A percentile compares a stretch with the other conserved stretches of the same genome.
Conservation (phyloP, 2,888 invertebrate species). For the Heliconius erato region DNA sequence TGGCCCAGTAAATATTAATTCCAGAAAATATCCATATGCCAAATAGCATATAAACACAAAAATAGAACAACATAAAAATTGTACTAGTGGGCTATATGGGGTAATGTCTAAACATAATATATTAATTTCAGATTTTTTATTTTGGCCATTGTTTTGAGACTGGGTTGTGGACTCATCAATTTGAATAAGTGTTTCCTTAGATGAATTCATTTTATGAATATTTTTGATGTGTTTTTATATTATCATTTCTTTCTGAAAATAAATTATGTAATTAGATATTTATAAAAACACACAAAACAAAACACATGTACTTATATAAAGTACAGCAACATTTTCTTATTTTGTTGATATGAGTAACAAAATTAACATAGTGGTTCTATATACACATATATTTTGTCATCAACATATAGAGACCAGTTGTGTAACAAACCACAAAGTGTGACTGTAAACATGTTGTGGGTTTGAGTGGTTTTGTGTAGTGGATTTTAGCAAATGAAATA, state of each 20-base stretch:
- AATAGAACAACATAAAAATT: constrained; percentile 91
- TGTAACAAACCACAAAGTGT: too few species aligned
- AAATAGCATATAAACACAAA: constrained; percentile 95
- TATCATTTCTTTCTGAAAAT: neutral
- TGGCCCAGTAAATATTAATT: constrained; percentile 95
- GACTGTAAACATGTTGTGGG: too few species aligned
- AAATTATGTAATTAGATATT: neutral
- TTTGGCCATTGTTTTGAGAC: constrained; percentile 55
- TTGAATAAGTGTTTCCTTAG: constrained; percentile 73
- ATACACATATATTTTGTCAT: neutral
- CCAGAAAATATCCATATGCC: constrained; percentile 96
- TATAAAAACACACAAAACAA: neutral
- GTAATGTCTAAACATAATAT: constrained; percentile 91
- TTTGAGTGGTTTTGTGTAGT: too few species aligned
- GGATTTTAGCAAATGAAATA: too few species aligned
- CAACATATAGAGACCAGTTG: neutral
- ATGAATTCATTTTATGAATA: constrained; percentile 59
- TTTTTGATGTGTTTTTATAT: neutral
- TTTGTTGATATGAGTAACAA: too few species aligned
- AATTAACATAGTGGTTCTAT: neutral
- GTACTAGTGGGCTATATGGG: constrained; percentile 87
- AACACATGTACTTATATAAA: too few species aligned
- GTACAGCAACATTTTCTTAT: too few species aligned
- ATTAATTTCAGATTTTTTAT: constrained; percentile 81
- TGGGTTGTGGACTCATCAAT: constrained; percentile 60